phyloP scores from a whole-genome alignment of 1,140 invertebrate species.

The Cotesia vestalis region DNA sequence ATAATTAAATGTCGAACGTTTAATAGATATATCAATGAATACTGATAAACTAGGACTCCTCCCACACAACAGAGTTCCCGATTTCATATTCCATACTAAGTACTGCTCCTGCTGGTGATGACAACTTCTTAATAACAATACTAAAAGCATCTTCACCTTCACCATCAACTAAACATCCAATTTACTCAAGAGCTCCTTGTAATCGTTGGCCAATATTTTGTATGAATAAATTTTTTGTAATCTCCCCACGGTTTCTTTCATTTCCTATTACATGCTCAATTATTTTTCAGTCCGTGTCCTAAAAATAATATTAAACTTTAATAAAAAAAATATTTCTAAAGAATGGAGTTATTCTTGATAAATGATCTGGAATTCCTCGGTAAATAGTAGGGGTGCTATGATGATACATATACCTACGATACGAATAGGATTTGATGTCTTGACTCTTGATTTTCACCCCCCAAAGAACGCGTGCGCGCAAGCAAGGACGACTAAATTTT shows the following conservation, averaged over 20 bases:
- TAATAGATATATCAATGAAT: not conserved
- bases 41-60: not conserved
- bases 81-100: no score
- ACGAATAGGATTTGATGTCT: no score
- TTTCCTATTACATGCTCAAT: no score
- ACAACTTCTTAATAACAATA: slow-evolving; percentile 58
- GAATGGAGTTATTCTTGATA: not conserved
- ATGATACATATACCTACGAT: no score
- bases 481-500: not conserved
- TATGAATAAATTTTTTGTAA: not conserved
- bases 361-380: not conserved
- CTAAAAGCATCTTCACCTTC: slow-evolving; percentile 38
- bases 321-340: slow-evolving; percentile 2
- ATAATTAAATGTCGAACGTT: slow-evolving; percentile 19
- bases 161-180: slow-evolving; percentile 52
- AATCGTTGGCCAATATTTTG: not conserved
- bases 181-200: slow-evolving; percentile 56
- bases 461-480: slow-evolving; percentile 19
- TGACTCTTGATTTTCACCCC: not conserved
- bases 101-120: slow-evolving; percentile 47
- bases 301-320: no score
- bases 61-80: no score
- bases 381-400: not conserved
- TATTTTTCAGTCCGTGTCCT: no score
- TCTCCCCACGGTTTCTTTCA: no score